Evolutionary conservation across 2,888 invertebrate genomes (phyloP).

Genomic region (Creontiades dilutus): DNA sequence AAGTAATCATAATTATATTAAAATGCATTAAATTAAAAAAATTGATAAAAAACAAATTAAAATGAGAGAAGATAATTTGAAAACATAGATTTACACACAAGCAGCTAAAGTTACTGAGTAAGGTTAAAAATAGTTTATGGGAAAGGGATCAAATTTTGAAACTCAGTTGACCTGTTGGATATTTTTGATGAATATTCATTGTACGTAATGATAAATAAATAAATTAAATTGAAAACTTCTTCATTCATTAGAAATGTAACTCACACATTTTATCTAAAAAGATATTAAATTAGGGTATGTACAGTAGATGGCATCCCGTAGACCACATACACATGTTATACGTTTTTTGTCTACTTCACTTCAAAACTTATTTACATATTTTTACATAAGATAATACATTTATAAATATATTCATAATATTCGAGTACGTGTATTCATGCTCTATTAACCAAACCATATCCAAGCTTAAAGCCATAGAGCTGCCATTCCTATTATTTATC

Average conservation of each 20-base stretch:
- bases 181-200: too few relatives aligned
- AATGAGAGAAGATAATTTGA: too few relatives aligned
- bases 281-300: slow-evolving; percentile 33
- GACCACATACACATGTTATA: neutral
- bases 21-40: neutral
- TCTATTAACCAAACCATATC: slow-evolving; percentile 49
- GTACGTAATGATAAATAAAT: too few relatives aligned
- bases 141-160: too few relatives aligned
- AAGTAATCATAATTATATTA: neutral
- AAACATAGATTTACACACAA: too few relatives aligned
- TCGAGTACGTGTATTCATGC: slow-evolving; percentile 31
- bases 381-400: slow-evolving; percentile 52
- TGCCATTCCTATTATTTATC: neutral
- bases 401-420: slow-evolving; percentile 52
- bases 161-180: too few relatives aligned
- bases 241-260: slow-evolving; percentile 36
- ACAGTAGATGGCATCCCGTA: slow-evolving; percentile 29
- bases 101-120: too few relatives aligned
- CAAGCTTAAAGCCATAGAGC: slow-evolving; percentile 38
- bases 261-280: slow-evolving; percentile 13
- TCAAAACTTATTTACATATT: slow-evolving; percentile 49
- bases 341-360: neutral
- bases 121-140: too few relatives aligned
- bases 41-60: neutral
- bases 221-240: neutral